Conservation (phyloP, 1,140 invertebrate genomes). For the Brachionus koreanus region DNA sequence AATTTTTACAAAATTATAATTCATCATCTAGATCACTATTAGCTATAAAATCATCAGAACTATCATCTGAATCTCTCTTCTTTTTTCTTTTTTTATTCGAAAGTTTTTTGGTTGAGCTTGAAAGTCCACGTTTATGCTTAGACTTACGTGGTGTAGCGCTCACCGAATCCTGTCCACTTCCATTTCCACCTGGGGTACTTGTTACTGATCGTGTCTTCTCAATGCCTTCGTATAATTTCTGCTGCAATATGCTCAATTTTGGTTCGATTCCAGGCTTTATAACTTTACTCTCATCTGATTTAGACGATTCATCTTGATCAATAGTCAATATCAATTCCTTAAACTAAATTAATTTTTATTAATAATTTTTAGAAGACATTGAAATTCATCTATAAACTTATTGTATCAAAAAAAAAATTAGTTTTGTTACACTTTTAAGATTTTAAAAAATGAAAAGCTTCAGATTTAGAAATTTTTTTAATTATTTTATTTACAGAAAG, state of each 20-base stretch:
- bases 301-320: not conserved
- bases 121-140: not conserved
- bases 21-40: conserved; percentile 12
- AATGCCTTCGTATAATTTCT: conserved; percentile 23
- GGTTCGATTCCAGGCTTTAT: not conserved
- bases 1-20: not conserved
- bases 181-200: not conserved
- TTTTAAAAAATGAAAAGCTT: no score
- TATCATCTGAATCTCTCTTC: conserved; percentile 31
- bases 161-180: not conserved
- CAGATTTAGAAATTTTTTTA: no score
- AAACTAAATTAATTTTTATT: no score
- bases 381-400: no score
- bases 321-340: conserved; percentile 32
- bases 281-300: not conserved
- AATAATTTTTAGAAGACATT: no score
- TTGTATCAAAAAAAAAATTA: no score
- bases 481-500: no score
- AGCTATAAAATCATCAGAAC: not conserved
- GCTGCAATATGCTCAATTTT: conserved; percentile 17
- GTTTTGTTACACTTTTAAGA: no score
- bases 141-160: not conserved
- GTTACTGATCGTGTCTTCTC: conserved; percentile 5
- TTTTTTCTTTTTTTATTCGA: conserved; percentile 9
- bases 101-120: conserved; percentile 7